Percentiles rank a stretch among this genome's conserved stretches.
phyloP scores from a whole-genome alignment of 23 tunicate species.

The Clavelina lepadiformis region DNA sequence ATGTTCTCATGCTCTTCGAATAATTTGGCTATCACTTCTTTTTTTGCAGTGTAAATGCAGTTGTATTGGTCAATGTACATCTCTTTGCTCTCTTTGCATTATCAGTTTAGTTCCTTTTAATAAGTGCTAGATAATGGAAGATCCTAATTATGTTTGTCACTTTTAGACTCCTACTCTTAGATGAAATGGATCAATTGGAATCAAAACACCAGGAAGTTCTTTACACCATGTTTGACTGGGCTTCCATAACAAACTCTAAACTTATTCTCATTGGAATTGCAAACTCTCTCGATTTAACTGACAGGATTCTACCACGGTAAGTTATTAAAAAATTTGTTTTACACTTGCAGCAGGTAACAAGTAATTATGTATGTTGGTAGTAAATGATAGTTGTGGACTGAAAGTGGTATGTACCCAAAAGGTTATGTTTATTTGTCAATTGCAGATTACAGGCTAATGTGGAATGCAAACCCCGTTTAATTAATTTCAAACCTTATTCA shows the following conservation, averaged over 20 bases:
- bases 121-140: neutral
- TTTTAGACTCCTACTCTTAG: constrained; percentile 65
- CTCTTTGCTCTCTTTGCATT: too few species aligned
- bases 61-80: too few species aligned
- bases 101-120: constrained; percentile 1
- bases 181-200: constrained; percentile 98
- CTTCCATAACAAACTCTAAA: constrained; percentile 41
- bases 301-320: constrained; percentile 88
- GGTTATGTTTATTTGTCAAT: too few species aligned
- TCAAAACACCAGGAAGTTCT: constrained; percentile 78
- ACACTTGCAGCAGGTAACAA: too few species aligned
- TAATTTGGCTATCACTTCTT: too few species aligned
- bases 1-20: too few species aligned
- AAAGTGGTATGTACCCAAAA: too few species aligned
- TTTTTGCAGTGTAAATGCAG: neutral
- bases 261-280: constrained; percentile 89
- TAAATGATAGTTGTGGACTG: too few species aligned
- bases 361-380: too few species aligned
- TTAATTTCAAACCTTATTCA: constrained; percentile 74
- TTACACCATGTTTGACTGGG: constrained; percentile 85
- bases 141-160: neutral
- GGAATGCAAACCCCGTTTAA: constrained; percentile 44
- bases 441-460: constrained; percentile 51
- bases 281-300: constrained; percentile 91
- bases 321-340: neutral